Evolutionary conservation across 2,113 vertebrate genomes (phyloP), one percentile per base, ranked within the genome.

Genomic region (Xiphophorus hellerii): DNA sequence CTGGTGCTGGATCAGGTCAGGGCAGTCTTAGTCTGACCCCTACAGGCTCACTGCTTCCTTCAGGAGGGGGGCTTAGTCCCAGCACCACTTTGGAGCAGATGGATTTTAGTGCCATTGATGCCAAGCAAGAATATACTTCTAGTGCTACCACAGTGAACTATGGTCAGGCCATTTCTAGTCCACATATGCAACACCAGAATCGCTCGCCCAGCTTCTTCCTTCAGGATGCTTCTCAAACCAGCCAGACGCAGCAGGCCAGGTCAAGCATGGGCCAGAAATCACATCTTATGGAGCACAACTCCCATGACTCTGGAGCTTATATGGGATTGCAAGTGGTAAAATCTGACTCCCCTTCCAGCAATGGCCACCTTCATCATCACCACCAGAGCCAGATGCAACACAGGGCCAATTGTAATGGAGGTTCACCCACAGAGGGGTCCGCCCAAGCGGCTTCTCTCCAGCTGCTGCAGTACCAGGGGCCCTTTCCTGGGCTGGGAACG

Each of bases 51-150:
- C 93, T 99, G 81, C 95, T 99, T 86, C 96, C 97, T 0, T 98
- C 97, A 2, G 98, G 98, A 35, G 98, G 98, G 1, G 98, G 97
- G 77, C 95, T 99, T 76, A 99, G 98, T 78, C 98, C 98, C 62
- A 99, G 98, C 89, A 99, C 98, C 87, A 99, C 98, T 42, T 89
- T 99, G 89, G 98, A 99, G 90, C 98, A 99, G 91, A 99, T 99
- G 98, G 98, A 99, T 82, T 99, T 99, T 88, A 99, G 98, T 33
- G 98, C 98, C 35, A 99, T 99, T 42, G 97, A 99, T 91, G 96
- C 97, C 89, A 99, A 97, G 93, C 97, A 98, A 87, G 97, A 98
- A 88, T 99, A 97, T 71, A 79, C 96, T 25, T 94, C 97, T 73
- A 80, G 71, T 27, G 83, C 87, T 20, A 61, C 87, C 5, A 58